Evolutionary conservation across 1,140 invertebrate genomes (phyloP).

Genomic region (Drosophila lowei): DNA sequence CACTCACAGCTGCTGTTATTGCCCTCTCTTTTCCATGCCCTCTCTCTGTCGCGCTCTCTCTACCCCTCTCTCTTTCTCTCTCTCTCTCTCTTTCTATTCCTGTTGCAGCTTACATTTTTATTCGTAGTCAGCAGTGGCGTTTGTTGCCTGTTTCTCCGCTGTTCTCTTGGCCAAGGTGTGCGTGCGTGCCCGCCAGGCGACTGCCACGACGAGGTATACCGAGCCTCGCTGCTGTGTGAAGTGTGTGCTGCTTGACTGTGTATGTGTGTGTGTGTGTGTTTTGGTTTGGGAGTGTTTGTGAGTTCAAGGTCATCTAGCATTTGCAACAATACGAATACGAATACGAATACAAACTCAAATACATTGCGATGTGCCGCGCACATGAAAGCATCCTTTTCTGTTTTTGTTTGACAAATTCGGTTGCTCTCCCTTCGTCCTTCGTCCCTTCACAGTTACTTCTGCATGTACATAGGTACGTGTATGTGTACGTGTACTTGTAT

Average conservation of each 20-base stretch:
- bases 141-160: constrained; percentile 23
- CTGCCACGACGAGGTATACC: constrained; percentile 50
- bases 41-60: constrained; percentile 4
- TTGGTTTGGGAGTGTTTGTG: constrained; percentile 50
- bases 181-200: constrained; percentile 70
- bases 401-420: constrained; percentile 60
- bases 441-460: constrained; percentile 6
- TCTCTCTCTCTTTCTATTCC: constrained; percentile 14
- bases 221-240: constrained; percentile 31
- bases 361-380: constrained; percentile 64
- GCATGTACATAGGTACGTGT: neutral
- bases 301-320: constrained; percentile 82
- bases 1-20: constrained; percentile 65
- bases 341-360: constrained; percentile 74
- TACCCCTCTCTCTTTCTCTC: neutral
- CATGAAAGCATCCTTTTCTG: constrained; percentile 65
- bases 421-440: neutral
- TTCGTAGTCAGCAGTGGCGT: constrained; percentile 33
- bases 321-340: constrained; percentile 76
- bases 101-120: constrained; percentile 44
- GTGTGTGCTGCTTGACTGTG: constrained; percentile 18
- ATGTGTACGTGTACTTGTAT: neutral
- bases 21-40: constrained; percentile 25
- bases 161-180: constrained; percentile 67
- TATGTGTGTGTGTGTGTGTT: constrained; percentile 20